Evolutionary conservation across 2,113 vertebrate genomes (phyloP).

Genomic region (Laterallus jamaicensis): DNA sequence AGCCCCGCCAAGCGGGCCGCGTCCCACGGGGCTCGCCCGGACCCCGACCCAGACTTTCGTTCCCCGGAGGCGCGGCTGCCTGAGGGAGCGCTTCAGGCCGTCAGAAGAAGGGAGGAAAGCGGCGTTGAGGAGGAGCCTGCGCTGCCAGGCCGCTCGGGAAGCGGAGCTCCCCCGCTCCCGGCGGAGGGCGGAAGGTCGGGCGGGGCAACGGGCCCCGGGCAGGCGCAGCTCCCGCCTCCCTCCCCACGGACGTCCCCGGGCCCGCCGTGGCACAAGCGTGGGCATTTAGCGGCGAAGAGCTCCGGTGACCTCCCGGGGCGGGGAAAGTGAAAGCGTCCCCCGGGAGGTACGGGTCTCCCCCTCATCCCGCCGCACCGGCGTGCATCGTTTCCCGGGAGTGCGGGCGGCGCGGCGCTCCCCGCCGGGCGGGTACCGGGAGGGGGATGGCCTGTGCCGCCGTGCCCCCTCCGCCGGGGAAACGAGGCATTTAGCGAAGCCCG

Average conservation of each 20-base stretch:
- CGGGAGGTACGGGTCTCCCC: not conserved
- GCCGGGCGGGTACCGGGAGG: no score
- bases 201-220: not conserved
- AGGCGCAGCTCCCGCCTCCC: accelerated
- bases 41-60: constrained; percentile 8
- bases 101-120: not conserved
- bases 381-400: not conserved
- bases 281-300: not conserved
- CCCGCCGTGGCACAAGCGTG: not conserved
- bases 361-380: not conserved
- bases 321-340: not conserved
- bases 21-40: not conserved
- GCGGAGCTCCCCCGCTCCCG: not conserved
- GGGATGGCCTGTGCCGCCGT: no score
- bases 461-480: not conserved
- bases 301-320: no score
- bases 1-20: not conserved
- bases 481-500: not conserved
- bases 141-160: not conserved
- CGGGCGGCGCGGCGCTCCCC: not conserved
- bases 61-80: not conserved
- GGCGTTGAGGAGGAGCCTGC: not conserved
- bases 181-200: not conserved
- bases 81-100: not conserved
- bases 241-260: no score